Evolutionary conservation across 2,797 vertebrate genomes (phyloP), one percentile per base, ranked within the genome.

Genomic region (Danio tinwini): DNA sequence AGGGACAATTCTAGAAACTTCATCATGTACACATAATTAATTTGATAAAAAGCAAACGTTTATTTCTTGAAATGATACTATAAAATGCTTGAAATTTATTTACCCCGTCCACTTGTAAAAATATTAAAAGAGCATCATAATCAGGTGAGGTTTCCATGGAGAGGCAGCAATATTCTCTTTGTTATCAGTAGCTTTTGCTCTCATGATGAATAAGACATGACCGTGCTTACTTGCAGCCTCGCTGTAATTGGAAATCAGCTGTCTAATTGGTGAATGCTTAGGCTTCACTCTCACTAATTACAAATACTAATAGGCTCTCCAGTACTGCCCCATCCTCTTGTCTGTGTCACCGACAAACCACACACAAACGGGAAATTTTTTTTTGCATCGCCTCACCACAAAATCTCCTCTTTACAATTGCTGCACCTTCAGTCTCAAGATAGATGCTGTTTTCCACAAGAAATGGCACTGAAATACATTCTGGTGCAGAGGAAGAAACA

Each of bases 271-370:
- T 39, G 58, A 82, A 72, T 62, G 80, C 80, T 76, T 74, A 73
- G 50, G 49, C 75, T 79, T 87, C 76, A 73, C 74, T 83, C 79
- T 82, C 39, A 42, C 74, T 69, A 85, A 88, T 85, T 86, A 74
- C 79, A 83, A 69, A 65, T 61, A 44, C 81, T 86, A 85, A 87
- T 86, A 85, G 75, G 70, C 52, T 67, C 59, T 79, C 59, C 71
- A 63, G 62, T 69, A 53, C 58, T 40, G 73, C 45, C 47, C 52
- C 55, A 64, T 80, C 21, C 80, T 76, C 37, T 59, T 69, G 9
- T 56, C 70, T 16, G 29, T 78, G 50, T 52, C 76, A 68, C 64
- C 5, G 37, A 82, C 68, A 55, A 73, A 76, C 17, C 53, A 2
- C 69, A 21, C 16, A 50, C 39, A 11, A 52, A 47, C 45, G 29